These are phyloP conservation scores for Apantesis nais DNA, from an alignment of 2,888 invertebrate genomes.

Conservation along the genomic window DNA sequence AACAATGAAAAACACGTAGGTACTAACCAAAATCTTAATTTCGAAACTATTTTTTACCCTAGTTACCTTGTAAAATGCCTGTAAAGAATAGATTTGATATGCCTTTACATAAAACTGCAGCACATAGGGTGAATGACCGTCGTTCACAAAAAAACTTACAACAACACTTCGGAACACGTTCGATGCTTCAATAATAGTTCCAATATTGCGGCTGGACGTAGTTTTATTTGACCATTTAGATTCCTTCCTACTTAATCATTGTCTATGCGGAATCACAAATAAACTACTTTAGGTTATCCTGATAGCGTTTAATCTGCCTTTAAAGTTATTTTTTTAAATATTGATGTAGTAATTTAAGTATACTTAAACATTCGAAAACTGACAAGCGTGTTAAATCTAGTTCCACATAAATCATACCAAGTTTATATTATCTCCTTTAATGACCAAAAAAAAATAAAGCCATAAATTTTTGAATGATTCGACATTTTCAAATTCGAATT, in stretches of 20 bases:
- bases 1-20: neutral
- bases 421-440: neutral
- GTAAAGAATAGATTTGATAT: slow-evolving; percentile 41
- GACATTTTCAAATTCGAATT: slow-evolving; percentile 7
- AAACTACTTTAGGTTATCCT: neutral
- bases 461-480: neutral
- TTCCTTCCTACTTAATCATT: slow-evolving; percentile 42
- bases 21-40: neutral
- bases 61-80: slow-evolving; percentile 8
- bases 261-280: slow-evolving; percentile 17
- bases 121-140: slow-evolving; percentile 55
- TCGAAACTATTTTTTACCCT: neutral
- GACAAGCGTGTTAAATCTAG: neutral
- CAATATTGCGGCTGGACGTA: slow-evolving; percentile 30
- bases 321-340: neutral
- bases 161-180: slow-evolving; percentile 38
- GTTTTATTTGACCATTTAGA: slow-evolving; percentile 41
- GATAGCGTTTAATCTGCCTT: neutral
- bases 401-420: neutral
- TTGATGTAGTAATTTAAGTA: neutral
- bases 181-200: slow-evolving; percentile 34
- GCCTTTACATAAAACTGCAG: slow-evolving; percentile 47
- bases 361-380: neutral
- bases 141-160: slow-evolving; percentile 51
- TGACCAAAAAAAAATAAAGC: neutral